Conservation (phyloP, 1,140 invertebrate species). For the Cecropterus lyciades region DNA sequence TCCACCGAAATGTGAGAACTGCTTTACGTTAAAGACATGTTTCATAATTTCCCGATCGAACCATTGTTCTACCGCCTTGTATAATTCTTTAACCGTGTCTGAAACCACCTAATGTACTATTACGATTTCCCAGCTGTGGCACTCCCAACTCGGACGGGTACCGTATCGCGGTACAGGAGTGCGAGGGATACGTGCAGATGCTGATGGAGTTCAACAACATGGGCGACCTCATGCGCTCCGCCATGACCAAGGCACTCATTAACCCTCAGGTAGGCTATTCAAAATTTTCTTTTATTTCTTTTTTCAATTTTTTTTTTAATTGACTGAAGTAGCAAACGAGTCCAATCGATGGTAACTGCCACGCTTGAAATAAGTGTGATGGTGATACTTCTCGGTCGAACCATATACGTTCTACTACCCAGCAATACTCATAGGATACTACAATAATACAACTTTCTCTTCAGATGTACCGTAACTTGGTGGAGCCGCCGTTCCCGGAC, state of each 20-base stretch:
- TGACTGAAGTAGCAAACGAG: no score
- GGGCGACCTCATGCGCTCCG: constrained; percentile 96
- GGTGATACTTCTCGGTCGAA: no score
- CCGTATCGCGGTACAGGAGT: constrained; percentile 89
- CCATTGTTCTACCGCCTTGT: no score
- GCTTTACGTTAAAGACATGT: no score
- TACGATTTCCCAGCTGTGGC: constrained; percentile 53
- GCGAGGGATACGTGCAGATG: constrained; percentile 94
- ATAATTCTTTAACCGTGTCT: no score
- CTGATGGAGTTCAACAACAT: constrained; percentile 96
- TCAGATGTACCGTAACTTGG: constrained; percentile 86
- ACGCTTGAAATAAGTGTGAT: no score
- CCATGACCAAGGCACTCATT: constrained; percentile 95
- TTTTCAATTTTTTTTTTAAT: no score
- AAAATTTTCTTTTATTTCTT: neutral
- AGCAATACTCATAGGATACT: no score
- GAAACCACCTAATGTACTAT: neutral
- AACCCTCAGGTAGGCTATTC: constrained; percentile 88
- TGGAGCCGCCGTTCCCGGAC: constrained; percentile 85
- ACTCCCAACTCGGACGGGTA: constrained; percentile 82
- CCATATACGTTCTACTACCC: no score
- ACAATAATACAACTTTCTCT: neutral
- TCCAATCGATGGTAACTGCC: no score
- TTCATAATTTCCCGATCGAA: no score
- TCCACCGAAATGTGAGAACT: no score